A percentile compares a stretch with the other conserved stretches of the same genome.
Conservation (phyloP, 2,113 vertebrate genomes). For the Toxotes jaculatrix region DNA sequence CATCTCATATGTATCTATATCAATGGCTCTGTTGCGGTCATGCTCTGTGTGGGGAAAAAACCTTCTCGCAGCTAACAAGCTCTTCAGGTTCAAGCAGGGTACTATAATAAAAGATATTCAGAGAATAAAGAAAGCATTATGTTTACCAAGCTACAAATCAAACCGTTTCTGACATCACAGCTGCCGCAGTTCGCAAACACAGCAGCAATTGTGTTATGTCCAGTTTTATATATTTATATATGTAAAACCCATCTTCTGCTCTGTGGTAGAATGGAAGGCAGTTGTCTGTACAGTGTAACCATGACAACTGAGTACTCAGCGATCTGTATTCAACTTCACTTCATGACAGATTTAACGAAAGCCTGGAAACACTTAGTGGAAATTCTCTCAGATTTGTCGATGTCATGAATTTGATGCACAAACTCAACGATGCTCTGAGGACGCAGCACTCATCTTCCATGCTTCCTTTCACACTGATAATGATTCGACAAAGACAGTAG, state of each 20-base stretch:
- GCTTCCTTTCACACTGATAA: neutral
- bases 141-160: neutral
- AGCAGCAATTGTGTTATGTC: slow-evolving; percentile 23
- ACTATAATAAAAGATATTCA: neutral
- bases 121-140: slow-evolving; percentile 6
- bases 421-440: neutral
- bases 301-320: slow-evolving; percentile 73
- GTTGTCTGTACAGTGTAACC: slow-evolving; percentile 67
- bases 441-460: neutral
- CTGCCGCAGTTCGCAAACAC: slow-evolving; percentile 16
- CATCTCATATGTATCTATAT: slow-evolving; percentile 7
- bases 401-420: slow-evolving; percentile 12
- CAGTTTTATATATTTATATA: slow-evolving; percentile 56
- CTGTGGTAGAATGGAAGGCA: slow-evolving; percentile 36
- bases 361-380: slow-evolving; percentile 33
- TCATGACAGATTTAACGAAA: slow-evolving; percentile 58
- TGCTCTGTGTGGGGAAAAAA: neutral
- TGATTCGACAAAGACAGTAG: neutral
- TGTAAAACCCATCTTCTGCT: slow-evolving; percentile 1
- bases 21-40: neutral
- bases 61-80: slow-evolving; percentile 13
- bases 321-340: slow-evolving; percentile 56
- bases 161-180: neutral
- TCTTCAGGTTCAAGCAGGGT: neutral
- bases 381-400: neutral